These are phyloP conservation scores for Malacoraja senta DNA, from an alignment of 2,797 vertebrate genomes.

Conservation along the genomic window DNA sequence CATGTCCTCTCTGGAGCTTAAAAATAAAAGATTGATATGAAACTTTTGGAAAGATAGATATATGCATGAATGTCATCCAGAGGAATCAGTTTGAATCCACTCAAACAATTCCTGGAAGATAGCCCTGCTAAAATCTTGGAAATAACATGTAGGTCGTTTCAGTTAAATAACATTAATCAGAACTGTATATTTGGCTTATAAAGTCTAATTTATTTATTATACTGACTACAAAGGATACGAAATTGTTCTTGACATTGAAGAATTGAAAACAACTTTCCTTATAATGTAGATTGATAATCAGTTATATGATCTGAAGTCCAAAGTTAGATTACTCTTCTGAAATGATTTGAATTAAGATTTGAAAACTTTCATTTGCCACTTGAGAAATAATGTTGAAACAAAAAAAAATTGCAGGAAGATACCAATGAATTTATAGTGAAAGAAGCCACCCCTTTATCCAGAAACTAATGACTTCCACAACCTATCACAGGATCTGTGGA, in stretches of 20 bases:
- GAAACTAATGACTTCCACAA: not conserved
- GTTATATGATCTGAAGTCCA: not conserved
- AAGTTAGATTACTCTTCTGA: not conserved
- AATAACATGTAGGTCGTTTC: not conserved
- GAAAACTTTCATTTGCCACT: not conserved
- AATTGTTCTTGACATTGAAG: not conserved
- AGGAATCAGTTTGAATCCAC: not conserved
- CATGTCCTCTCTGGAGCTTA: constrained; percentile 78
- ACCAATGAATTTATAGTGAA: not conserved
- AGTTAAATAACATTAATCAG: not conserved
- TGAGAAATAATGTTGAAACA: not conserved
- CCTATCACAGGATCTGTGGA: not conserved
- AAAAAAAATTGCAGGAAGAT: not conserved
- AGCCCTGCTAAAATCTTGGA: not conserved
- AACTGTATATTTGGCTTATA: not conserved
- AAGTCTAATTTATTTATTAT: not conserved
- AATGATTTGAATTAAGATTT: not conserved
- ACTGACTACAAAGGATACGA: not conserved
- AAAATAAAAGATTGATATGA: constrained; percentile 23
- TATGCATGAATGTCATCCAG: not conserved
- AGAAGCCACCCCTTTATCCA: not conserved
- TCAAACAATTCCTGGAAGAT: not conserved
- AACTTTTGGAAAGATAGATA: not conserved
- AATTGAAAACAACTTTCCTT: not conserved
- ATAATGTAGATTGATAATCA: not conserved